phyloP scores from a whole-genome alignment of 1,140 invertebrate genomes.

The Pseudobourletiella spinata region DNA sequence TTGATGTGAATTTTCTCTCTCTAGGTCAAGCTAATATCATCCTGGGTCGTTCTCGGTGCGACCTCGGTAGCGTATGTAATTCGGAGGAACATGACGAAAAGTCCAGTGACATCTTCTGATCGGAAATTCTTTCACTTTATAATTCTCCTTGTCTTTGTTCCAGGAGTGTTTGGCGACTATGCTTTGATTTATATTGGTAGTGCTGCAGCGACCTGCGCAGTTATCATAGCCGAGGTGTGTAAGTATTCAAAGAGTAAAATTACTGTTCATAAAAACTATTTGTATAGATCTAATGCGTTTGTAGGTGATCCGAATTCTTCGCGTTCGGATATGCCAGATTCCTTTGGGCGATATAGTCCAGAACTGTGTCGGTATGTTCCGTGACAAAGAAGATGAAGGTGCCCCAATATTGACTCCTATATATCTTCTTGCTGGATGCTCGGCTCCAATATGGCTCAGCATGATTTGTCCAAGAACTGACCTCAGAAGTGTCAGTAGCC shows the following conservation, averaged over 20 bases:
- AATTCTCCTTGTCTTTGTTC: constrained; percentile 63
- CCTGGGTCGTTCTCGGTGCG: constrained; percentile 52
- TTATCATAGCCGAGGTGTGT: constrained; percentile 65
- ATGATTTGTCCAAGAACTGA: not conserved
- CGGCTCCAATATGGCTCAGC: constrained; percentile 46
- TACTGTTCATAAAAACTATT: no score
- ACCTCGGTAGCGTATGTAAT: constrained; percentile 44
- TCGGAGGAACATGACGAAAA: constrained; percentile 48
- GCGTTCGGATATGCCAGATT: constrained; percentile 44
- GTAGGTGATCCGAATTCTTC: constrained; percentile 57
- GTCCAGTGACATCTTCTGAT: constrained; percentile 53
- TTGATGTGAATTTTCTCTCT: no score
- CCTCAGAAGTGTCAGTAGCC: constrained; percentile 2
- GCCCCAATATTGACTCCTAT: constrained; percentile 70
- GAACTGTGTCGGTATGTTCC: constrained; percentile 59
- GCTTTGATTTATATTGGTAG: constrained; percentile 64
- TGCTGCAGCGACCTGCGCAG: constrained; percentile 57
- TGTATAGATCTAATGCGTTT: no score
- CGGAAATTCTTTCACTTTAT: constrained; percentile 79
- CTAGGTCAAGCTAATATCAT: constrained; percentile 53
- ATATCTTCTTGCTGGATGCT: constrained; percentile 68
- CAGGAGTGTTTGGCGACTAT: constrained; percentile 64
- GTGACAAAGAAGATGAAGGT: constrained; percentile 74
- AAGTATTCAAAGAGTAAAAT: no score
- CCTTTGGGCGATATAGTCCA: constrained; percentile 57